Base-by-base conservation (phyloP, 2,113 vertebrate species). In the Blennius ocellaris region DNA sequence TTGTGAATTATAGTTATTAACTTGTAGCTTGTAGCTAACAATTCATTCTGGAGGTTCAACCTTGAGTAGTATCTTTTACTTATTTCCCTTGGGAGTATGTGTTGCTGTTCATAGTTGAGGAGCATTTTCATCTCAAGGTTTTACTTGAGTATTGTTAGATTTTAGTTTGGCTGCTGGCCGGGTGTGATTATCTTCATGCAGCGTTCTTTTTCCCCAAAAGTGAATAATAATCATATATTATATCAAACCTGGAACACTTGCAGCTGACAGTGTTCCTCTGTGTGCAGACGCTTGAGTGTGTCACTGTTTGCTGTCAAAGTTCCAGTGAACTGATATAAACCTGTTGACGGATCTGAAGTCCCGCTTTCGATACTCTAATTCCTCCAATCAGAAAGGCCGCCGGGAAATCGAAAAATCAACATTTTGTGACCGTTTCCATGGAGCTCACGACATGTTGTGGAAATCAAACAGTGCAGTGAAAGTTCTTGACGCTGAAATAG, bases 401-500 rank as follows among this genome's bases (percentile, higher is more conserved):
- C 30, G 45, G 78, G 58, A 82, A 80, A 76, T 40, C 54, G 72
- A 84, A 70, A 86, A 69, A 78, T 77, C 73, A 73, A 73, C 76
- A 78, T 53, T 61, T 73, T 76, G 39, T 72, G 63, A 59, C 52
- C 64, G 83, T 88, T 87, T 80, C 85, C 82, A 83, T 89, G 75
- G 83, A 81, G 79, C 54, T 54, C 49, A 38, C 8, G 55, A 53
- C 85, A 72, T 83, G 89, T 90, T 88, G 11, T 85, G 75, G 76
- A 78, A 84, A 74, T 86, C 71, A 49, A 65, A 58, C 73, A 65
- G 17, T 69, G 47, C 65, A 57, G 77, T 47, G 69, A 10, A 57
- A 80, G 78, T 16, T 59, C 53, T 79, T 44, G 40, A 16, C 44
- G 36, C 58, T 48, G 44, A 15, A 82, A 38, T 21, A 77, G 60